These are phyloP conservation scores for Aramus guarauna DNA, from an alignment of 2,113 vertebrate species.

Conservation along the genomic window DNA sequence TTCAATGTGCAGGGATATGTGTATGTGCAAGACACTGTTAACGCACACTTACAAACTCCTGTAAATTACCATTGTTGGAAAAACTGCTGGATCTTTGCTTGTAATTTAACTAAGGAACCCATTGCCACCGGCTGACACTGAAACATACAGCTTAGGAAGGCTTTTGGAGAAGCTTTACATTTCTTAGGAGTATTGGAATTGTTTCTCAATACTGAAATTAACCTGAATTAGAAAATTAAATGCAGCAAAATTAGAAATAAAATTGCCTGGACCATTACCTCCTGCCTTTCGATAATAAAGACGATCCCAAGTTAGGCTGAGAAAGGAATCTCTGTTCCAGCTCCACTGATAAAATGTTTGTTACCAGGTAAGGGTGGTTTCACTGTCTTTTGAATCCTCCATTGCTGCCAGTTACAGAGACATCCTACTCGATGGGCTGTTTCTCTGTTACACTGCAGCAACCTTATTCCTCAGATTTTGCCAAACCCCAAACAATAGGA, in stretches of 20 bases:
- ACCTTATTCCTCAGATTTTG: constrained; percentile 9
- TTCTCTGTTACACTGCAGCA: background rate
- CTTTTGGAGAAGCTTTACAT: background rate
- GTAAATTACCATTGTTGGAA: background rate
- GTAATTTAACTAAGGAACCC: background rate
- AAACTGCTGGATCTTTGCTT: background rate
- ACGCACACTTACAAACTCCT: background rate
- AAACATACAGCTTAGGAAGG: background rate
- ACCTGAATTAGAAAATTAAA: background rate
- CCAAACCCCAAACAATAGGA: constrained; percentile 53
- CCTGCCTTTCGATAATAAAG: background rate
- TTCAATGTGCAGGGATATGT: background rate
- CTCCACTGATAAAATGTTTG: background rate
- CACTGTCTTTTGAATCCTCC: background rate
- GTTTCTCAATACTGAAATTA: background rate
- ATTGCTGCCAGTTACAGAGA: background rate
- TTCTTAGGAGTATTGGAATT: background rate
- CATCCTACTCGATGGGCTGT: background rate
- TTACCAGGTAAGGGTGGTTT: background rate
- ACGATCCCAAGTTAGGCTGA: background rate
- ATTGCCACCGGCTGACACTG: background rate
- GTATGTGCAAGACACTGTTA: background rate
- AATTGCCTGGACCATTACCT: background rate
- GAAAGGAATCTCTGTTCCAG: background rate
- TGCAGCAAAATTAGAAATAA: background rate